Evolutionary conservation across 2,113 vertebrate species (phyloP).

Genomic region (Leptocoma aspasia): DNA sequence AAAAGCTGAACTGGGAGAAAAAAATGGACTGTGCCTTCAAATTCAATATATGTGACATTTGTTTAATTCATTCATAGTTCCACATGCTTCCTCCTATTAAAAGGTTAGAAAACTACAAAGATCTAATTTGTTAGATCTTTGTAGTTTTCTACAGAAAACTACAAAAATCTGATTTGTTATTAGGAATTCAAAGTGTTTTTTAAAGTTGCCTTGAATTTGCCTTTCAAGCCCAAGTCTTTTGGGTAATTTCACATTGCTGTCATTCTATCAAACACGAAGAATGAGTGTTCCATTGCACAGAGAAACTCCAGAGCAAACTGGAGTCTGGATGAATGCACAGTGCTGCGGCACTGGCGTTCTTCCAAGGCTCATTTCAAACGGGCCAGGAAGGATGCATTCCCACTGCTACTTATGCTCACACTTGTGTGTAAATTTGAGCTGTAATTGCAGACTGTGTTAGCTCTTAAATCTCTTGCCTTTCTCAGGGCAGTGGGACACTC

Average conservation of each 20-base stretch:
- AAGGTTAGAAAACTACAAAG: background rate
- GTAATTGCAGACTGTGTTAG: background rate
- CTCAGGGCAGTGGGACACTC: background rate
- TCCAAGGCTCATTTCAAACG: background rate
- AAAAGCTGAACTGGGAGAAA: background rate
- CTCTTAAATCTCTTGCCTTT: background rate
- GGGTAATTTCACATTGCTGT: background rate
- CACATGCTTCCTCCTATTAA: background rate
- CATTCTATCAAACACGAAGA: background rate
- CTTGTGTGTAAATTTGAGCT: background rate
- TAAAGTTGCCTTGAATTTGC: background rate
- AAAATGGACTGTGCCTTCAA: background rate
- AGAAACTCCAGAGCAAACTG: background rate
- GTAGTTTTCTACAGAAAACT: too few species aligned
- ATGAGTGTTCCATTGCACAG: background rate
- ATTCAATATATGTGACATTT: background rate
- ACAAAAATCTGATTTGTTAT: too few species aligned
- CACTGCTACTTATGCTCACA: accelerated
- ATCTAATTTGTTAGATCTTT: too few species aligned
- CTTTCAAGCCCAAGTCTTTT: background rate
- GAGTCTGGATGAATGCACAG: background rate
- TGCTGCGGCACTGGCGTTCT: accelerated
- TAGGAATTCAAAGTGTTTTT: background rate
- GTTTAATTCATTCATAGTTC: background rate
- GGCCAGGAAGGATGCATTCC: background rate